Evolutionary conservation across 2,888 invertebrate genomes (phyloP), one percentile per base, ranked within the genome.

Genomic region (Tanypteryx hageni): DNA sequence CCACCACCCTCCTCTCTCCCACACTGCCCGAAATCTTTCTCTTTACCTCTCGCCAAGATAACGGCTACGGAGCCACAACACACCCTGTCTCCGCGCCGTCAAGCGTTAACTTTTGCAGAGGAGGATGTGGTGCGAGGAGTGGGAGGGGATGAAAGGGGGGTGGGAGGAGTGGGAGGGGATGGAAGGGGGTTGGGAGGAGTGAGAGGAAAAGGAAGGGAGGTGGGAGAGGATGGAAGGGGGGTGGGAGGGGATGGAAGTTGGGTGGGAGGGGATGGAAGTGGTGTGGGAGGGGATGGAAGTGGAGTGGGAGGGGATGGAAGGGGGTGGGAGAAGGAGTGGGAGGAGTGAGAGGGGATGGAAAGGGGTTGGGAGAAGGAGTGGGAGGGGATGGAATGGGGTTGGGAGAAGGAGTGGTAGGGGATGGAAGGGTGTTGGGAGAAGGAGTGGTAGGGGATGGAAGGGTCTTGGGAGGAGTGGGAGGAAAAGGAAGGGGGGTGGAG

Each of bases 21-120:
- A 44, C 44, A 5, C 44, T 5, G 1, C 44, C 44, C 44, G 44
- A 44, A 44, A 44, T 44, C 44, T 44, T 5, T 44, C 5, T 44
- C 44, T 44, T 44, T 44, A 44, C 44, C 44, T 44, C 44, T 44
- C 44, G 44, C 44, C 44, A 44, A 22, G 68, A n/a, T 18, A 68
- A 68, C 68, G 68, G 68, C n/a, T 22, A 22, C 68, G 68, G 44
- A 44, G 44, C 44, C 44, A 18, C 68, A 68, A 22, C 68, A 7
- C 68, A 18, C 68, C 22, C 68, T 68, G 68, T 68, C 68, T 68
- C n/a, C 68, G 68, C 68, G 68, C 18, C 68, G n/a, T 68, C 68
- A 68, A 68, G 68, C 68, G 68, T 68, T 68, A 68, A 68, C 68
- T 68, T 68, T 22, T 22, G 68, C 18, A n/a, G 22, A 68, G 68